phyloP scores from a whole-genome alignment of 2,113 vertebrate species.

The Chinchilla lanigera region DNA sequence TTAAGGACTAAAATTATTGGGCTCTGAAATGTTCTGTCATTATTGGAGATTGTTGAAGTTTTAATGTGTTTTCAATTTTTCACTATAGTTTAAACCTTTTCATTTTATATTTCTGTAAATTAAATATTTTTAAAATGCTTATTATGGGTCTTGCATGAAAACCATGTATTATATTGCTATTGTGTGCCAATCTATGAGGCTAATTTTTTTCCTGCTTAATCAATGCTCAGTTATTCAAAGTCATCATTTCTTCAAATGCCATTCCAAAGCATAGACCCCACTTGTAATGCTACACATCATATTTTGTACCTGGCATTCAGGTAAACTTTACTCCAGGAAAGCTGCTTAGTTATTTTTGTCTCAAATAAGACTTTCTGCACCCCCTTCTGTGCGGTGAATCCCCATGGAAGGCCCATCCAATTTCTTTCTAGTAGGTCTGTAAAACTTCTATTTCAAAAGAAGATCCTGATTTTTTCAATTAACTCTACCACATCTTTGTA shows the following conservation, averaged over 20 bases:
- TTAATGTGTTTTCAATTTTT: conserved; percentile 45
- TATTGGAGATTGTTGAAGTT: background rate
- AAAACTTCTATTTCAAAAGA: background rate
- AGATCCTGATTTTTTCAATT: background rate
- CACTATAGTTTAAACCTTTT: conserved; percentile 11
- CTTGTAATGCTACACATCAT: background rate
- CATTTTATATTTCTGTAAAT: background rate
- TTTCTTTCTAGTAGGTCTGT: background rate
- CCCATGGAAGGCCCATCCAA: background rate
- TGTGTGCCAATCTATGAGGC: background rate
- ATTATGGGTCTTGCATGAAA: background rate
- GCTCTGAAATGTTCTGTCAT: background rate
- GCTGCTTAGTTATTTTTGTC: background rate
- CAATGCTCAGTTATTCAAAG: background rate
- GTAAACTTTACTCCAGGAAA: background rate
- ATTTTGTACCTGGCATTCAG: background rate
- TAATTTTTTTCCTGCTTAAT: background rate
- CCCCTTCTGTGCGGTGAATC: background rate
- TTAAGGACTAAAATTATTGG: conserved; percentile 39
- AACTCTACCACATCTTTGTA: background rate
- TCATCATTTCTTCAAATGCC: background rate
- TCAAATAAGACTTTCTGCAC: background rate
- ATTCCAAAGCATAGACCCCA: background rate
- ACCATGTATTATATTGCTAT: background rate
- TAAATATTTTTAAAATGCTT: background rate